Evolutionary conservation across 2,797 vertebrate genomes (phyloP).

Genomic region (Epinephelus awoara): DNA sequence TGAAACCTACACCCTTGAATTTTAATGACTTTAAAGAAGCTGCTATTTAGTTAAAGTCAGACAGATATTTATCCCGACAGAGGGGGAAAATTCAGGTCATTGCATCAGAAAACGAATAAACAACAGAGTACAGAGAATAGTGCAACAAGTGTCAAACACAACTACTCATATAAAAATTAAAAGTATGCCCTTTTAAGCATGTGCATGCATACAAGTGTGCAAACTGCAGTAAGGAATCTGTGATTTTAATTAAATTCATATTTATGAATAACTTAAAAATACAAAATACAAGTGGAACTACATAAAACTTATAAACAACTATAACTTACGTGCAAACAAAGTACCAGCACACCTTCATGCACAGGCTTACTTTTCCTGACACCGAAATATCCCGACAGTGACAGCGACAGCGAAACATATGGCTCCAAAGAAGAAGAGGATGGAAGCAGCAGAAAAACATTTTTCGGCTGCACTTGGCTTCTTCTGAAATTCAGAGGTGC

Average conservation of each 20-base stretch:
- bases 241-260: neutral
- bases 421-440: slow-evolving; percentile 19
- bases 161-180: neutral
- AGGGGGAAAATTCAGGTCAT: neutral
- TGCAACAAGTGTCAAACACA: neutral
- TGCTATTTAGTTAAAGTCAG: neutral
- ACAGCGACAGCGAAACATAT: slow-evolving; percentile 39
- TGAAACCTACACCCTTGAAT: no score
- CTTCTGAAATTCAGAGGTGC: slow-evolving; percentile 22
- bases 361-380: neutral
- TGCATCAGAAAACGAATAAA: neutral
- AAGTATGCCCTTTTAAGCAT: neutral
- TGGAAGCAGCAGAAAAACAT: neutral
- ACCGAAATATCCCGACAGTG: slow-evolving; percentile 21
- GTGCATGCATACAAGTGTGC: slow-evolving; percentile 2
- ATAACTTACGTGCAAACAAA: neutral
- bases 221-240: neutral
- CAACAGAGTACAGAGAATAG: neutral
- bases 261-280: neutral
- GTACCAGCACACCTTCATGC: neutral
- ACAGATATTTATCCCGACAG: neutral
- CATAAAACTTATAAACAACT: neutral
- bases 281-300: neutral
- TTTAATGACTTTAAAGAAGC: neutral
- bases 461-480: fast-evolving